These are phyloP conservation scores for Galerucella nymphaeae DNA, from an alignment of 2,888 invertebrate genomes.

Conservation along the genomic window DNA sequence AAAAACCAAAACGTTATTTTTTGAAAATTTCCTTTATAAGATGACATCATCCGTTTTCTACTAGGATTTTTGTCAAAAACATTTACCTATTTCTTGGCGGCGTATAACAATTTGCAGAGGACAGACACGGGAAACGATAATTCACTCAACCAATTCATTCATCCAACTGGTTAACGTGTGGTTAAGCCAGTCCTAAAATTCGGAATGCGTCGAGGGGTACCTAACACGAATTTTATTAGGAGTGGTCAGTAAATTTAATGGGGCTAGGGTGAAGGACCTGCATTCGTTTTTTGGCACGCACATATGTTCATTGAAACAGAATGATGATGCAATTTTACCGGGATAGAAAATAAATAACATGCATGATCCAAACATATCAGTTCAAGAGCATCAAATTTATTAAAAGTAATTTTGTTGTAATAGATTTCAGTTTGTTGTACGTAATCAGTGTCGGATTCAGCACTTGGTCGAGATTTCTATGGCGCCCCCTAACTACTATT, in stretches of 20 bases:
- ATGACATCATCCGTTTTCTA: too few relatives aligned
- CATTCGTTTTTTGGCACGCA: conserved; percentile 22
- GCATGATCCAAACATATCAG: background rate
- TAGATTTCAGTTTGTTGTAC: too few relatives aligned
- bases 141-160: conserved; percentile 29
- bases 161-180: conserved; percentile 15
- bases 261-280: conserved; percentile 5
- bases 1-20: too few relatives aligned
- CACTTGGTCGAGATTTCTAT: too few relatives aligned
- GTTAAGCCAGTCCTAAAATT: conserved; percentile 25
- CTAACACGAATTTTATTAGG: conserved; percentile 17
- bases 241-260: conserved; percentile 28
- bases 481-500: too few relatives aligned
- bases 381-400: too few relatives aligned
- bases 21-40: too few relatives aligned
- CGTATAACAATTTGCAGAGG: background rate
- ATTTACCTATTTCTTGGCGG: too few relatives aligned
- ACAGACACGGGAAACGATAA: conserved; percentile 26
- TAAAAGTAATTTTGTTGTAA: too few relatives aligned
- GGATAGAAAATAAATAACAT: background rate
- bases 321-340: background rate
- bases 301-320: background rate
- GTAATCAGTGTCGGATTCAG: too few relatives aligned
- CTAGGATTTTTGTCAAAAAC: too few relatives aligned
- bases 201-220: conserved; percentile 19